Evolutionary conservation across 2,888 invertebrate genomes (phyloP).

Genomic region (Cylindroiulus punctatus): DNA sequence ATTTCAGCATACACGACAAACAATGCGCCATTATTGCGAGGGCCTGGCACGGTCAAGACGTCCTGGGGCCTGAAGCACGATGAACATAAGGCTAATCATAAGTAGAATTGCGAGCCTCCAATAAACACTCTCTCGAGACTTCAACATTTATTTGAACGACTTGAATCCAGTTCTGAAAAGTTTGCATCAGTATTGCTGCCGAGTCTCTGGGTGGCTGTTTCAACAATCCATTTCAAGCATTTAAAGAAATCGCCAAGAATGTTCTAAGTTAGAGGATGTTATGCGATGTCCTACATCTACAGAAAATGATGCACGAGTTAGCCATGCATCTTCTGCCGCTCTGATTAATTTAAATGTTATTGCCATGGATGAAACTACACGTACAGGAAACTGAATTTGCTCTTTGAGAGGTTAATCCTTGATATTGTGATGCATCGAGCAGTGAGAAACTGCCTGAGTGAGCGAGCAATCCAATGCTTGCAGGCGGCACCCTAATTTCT

Average conservation of each 20-base stretch:
- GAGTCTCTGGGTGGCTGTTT: slow-evolving; percentile 19
- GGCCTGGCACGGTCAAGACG: neutral
- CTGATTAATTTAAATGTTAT: too few species aligned
- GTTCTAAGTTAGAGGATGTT: neutral
- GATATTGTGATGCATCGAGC: too few species aligned
- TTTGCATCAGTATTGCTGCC: neutral
- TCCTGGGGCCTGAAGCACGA: neutral
- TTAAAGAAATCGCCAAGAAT: neutral
- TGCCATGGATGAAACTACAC: too few species aligned
- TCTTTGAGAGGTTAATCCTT: too few species aligned
- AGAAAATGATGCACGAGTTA: too few species aligned
- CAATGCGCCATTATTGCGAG: neutral
- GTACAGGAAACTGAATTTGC: too few species aligned
- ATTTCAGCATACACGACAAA: neutral
- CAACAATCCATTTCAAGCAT: neutral
- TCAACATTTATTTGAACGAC: neutral
- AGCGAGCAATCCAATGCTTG: too few species aligned
- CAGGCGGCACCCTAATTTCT: too few species aligned
- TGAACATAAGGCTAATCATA: slow-evolving; percentile 27
- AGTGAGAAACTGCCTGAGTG: too few species aligned
- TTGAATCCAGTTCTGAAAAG: neutral
- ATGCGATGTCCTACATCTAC: too few species aligned
- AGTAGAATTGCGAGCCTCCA: slow-evolving; percentile 19
- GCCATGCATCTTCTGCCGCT: too few species aligned
- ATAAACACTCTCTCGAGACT: slow-evolving; percentile 31